A percentile compares a stretch with the other conserved stretches of the same genome.
Evolutionary conservation across 2,888 invertebrate species (phyloP).

Genomic region (Aphrophora alni): DNA sequence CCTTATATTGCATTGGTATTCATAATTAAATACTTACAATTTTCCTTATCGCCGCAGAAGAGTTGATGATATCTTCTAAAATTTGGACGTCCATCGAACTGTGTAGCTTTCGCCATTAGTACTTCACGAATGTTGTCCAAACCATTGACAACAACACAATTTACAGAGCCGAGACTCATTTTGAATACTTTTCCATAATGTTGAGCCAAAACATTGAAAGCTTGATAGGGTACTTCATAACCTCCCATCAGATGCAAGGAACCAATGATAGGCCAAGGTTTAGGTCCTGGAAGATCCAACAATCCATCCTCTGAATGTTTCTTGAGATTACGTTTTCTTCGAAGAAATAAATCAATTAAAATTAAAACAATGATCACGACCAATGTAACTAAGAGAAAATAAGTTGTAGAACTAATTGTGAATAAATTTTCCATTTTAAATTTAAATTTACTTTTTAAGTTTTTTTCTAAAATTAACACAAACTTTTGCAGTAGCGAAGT

Average conservation of each 20-base stretch:
- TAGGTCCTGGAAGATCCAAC: conserved; percentile 59
- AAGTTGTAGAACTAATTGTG: conserved; percentile 23
- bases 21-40: conserved; percentile 64
- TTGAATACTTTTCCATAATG: conserved; percentile 64
- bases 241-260: conserved; percentile 64
- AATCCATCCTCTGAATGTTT: neutral
- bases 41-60: conserved; percentile 70
- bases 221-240: conserved; percentile 67
- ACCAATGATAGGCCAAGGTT: conserved; percentile 64
- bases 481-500: neutral
- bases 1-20: too few relatives aligned
- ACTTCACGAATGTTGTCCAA: conserved; percentile 66
- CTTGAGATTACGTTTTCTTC: neutral
- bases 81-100: conserved; percentile 70
- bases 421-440: conserved; percentile 28
- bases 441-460: neutral
- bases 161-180: conserved; percentile 63
- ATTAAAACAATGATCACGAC: neutral
- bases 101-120: conserved; percentile 63
- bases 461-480: neutral
- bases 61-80: conserved; percentile 67
- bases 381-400: conserved; percentile 11
- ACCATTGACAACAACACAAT: conserved; percentile 65
- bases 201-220: conserved; percentile 61
- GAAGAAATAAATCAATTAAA: conserved; percentile 15